phyloP scores from a whole-genome alignment of 2,113 vertebrate genomes.

The Ramphastos sulfuratus region DNA sequence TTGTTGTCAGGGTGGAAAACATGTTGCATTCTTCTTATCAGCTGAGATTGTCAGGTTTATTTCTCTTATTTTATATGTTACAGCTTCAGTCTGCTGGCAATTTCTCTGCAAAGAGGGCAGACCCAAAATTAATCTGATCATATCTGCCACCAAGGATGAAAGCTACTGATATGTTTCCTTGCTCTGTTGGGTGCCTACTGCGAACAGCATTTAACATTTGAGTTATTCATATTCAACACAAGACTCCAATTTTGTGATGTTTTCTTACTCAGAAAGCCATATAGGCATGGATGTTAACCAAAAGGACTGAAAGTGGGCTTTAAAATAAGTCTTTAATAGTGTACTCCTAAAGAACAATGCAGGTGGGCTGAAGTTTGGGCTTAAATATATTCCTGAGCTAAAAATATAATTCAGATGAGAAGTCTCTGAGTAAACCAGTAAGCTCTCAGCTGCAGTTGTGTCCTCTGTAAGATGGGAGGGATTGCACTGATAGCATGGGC shows the following conservation, averaged over 20 bases:
- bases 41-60: background rate
- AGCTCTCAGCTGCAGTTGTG: conserved; percentile 11
- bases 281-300: background rate
- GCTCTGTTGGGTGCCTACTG: background rate
- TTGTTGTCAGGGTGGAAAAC: background rate
- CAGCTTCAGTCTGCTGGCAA: background rate
- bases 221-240: background rate
- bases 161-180: background rate
- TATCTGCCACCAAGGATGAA: background rate
- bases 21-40: background rate
- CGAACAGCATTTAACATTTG: background rate
- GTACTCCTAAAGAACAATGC: background rate
- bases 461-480: background rate
- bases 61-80: background rate
- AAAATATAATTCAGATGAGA: background rate
- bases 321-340: conserved; percentile 7
- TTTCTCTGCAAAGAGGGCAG: background rate
- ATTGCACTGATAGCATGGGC: background rate
- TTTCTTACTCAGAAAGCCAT: background rate
- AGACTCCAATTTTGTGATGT: background rate
- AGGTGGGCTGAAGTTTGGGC: background rate
- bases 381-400: background rate
- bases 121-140: background rate
- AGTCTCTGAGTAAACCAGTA: background rate
- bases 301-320: background rate